Base-by-base conservation (phyloP, 2,888 invertebrate species). In the Catocala nupta region DNA sequence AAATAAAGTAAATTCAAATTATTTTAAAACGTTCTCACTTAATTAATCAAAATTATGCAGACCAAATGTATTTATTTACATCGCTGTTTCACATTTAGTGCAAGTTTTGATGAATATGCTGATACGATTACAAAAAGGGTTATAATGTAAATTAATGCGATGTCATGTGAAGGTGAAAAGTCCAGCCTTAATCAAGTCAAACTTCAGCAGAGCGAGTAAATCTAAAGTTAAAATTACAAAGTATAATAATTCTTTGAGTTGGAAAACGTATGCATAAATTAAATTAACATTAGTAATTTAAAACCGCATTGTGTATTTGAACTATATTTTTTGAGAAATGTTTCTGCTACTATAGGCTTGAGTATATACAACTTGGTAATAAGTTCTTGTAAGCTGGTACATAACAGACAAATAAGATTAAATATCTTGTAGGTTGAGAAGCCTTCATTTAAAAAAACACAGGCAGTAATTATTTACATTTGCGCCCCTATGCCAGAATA, bases 211-310 rank as follows among this genome's bases (percentile, higher is more conserved):
- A 60, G 55, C 53, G 48, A 57, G 55, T 58, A 68, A 73, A 65
- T 55, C 56, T 60, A 4, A 69, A 71, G 69, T 69, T 69, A 56
- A 71, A 71, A 67, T 75, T 65, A 65, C 63, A 60, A 70, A 72
- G 57, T 75, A 53, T 51, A 74, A 71, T 71, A 65, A 61, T 65
- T 59, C 55, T 64, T 53, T 54, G 58, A 70, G 59, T 70, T 70
- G 7, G 55, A 42, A 60, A 56, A 57, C 49, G 48, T 67, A 65
- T 70, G 72, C 70, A 74, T 75, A 75, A 60, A 71, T 68, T 75
- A 75, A 60, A 71, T 68, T 71, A 62, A 47, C 53, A 49, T 65
- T 49, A 65, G 49, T 60, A 63, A 55, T 50, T 49, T 53, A 51
- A 7, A 47, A 43, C 16, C 11, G 7, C 16, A 55, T 42, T 56